Conservation (phyloP, 1,140 invertebrate species). For the Camponotus pennsylvanicus region DNA sequence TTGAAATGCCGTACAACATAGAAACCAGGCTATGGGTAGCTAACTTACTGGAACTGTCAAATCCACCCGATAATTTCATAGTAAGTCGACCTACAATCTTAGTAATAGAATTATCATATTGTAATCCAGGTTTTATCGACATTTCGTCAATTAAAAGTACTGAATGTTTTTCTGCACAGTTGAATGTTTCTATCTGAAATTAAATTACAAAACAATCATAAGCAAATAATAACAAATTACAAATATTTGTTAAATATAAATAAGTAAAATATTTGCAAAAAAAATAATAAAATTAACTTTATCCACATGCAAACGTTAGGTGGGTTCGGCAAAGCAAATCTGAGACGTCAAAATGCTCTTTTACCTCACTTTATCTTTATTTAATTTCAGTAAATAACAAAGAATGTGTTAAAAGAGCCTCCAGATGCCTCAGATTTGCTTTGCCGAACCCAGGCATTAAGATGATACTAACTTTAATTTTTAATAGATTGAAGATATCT, state of each 20-base stretch:
- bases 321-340: no score
- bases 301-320: no score
- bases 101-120: not conserved
- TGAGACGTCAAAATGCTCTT: no score
- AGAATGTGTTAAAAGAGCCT: no score
- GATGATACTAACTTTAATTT: no score
- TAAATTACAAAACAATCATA: not conserved
- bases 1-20: conserved; percentile 11
- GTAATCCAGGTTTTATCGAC: not conserved
- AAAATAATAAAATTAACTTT: no score
- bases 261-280: not conserved
- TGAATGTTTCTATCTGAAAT: not conserved
- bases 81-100: not conserved
- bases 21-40: conserved; percentile 2
- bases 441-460: no score
- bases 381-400: no score
- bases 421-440: no score
- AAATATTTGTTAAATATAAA: not conserved
- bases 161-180: not conserved
- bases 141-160: not conserved
- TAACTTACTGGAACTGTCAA: not conserved
- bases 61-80: conserved; percentile 11
- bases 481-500: no score
- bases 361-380: no score
- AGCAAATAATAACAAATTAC: not conserved